Evolutionary conservation across 2,888 invertebrate species (phyloP).

Genomic region (Merodon equestris): DNA sequence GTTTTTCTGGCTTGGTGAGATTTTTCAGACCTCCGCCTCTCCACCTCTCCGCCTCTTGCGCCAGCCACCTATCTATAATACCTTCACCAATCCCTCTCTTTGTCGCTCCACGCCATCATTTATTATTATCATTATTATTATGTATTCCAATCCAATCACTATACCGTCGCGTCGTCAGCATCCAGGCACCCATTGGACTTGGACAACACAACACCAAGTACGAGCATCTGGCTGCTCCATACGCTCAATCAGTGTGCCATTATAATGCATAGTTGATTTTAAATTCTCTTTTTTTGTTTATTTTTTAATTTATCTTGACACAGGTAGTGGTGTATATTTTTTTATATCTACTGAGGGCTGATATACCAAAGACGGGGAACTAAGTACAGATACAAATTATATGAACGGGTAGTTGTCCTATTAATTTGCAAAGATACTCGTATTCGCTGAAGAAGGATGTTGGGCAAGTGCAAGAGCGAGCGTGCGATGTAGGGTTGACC

Average conservation of each 20-base stretch:
- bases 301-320: slow-evolving; percentile 65
- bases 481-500: slow-evolving; percentile 37
- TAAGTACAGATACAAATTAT: slow-evolving; percentile 59
- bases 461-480: slow-evolving; percentile 12
- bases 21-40: slow-evolving; percentile 18
- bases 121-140: slow-evolving; percentile 61
- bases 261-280: slow-evolving; percentile 53
- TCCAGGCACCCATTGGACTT: too few relatives aligned
- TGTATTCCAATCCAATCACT: slow-evolving; percentile 38
- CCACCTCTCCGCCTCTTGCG: too few relatives aligned
- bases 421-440: slow-evolving; percentile 54
- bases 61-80: too few relatives aligned
- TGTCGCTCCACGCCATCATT: slow-evolving; percentile 17
- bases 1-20: slow-evolving; percentile 66
- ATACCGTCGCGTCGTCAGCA: slow-evolving; percentile 1
- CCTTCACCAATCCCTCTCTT: not conserved
- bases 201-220: slow-evolving; percentile 13
- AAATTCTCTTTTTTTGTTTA: slow-evolving; percentile 9
- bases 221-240: too few relatives aligned
- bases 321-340: slow-evolving; percentile 49
- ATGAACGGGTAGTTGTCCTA: slow-evolving; percentile 52
- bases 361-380: slow-evolving; percentile 28
- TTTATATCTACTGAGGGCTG: too few relatives aligned
- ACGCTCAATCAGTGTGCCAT: slow-evolving; percentile 52
- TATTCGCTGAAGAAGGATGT: slow-evolving; percentile 23